A percentile compares a stretch with the other conserved stretches of the same genome.
phyloP scores from a whole-genome alignment of 2,888 invertebrate genomes.

The Gasteruption jaculator region DNA sequence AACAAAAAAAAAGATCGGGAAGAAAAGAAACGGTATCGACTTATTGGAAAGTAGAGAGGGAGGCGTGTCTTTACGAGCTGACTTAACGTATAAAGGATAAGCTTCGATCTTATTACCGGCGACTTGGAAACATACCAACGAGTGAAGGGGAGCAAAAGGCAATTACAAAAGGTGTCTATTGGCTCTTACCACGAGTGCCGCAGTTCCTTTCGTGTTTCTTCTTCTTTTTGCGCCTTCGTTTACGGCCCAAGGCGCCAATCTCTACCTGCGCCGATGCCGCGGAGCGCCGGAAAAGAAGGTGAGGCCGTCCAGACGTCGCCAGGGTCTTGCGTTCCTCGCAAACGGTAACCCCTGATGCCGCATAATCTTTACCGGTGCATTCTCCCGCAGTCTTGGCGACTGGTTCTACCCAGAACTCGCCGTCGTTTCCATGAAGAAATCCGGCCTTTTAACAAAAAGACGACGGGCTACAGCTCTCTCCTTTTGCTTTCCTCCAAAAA shows the following conservation, averaged over 20 bases:
- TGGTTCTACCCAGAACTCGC: slow-evolving; percentile 49
- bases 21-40: too few relatives aligned
- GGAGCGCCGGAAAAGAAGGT: slow-evolving; percentile 29
- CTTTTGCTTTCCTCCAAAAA: too few relatives aligned
- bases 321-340: slow-evolving; percentile 20
- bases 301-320: slow-evolving; percentile 32
- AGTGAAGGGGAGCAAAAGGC: background rate
- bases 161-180: slow-evolving; percentile 6
- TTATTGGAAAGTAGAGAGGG: too few relatives aligned
- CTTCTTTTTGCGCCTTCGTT: slow-evolving; percentile 49
- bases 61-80: slow-evolving; percentile 9
- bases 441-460: slow-evolving; percentile 46
- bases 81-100: background rate
- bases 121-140: too few relatives aligned
- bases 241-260: slow-evolving; percentile 25
- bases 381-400: slow-evolving; percentile 30
- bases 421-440: slow-evolving; percentile 41
- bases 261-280: slow-evolving; percentile 19
- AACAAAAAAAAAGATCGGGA: too few relatives aligned
- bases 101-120: too few relatives aligned
- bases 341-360: too few relatives aligned
- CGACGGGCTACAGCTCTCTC: too few relatives aligned
- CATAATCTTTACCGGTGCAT: too few relatives aligned
- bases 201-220: slow-evolving; percentile 54
- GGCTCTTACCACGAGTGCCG: slow-evolving; percentile 48